Conservation (phyloP, 2,797 vertebrate species). For the Hydrolagus colliei region DNA sequence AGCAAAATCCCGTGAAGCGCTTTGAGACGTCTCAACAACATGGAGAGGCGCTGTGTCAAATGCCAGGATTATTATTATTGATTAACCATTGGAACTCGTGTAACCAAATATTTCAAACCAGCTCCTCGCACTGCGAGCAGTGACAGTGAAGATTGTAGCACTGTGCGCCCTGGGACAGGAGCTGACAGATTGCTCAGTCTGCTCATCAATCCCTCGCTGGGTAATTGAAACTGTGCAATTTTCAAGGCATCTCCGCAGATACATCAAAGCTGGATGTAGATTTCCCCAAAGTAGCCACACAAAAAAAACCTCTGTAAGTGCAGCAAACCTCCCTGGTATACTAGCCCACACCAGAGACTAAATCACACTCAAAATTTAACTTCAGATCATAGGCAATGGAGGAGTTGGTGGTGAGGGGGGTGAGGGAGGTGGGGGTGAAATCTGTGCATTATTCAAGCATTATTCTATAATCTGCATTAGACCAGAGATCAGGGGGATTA, state of each 20-base stretch:
- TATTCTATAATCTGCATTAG: not conserved
- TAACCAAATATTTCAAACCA: not conserved
- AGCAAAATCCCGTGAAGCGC: no score
- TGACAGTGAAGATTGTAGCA: no score
- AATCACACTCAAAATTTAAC: not conserved
- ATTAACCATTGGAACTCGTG: not conserved
- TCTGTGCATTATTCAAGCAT: not conserved
- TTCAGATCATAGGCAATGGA: not conserved
- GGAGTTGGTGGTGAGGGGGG: not conserved
- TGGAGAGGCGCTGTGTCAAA: no score
- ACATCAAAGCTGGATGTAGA: not conserved
- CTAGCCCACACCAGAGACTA: not conserved
- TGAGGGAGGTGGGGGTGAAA: not conserved
- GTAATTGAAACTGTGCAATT: not conserved
- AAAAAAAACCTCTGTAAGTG: not conserved
- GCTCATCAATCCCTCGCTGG: no score
- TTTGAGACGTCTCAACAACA: no score
- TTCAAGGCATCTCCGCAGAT: not conserved
- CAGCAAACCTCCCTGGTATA: not conserved
- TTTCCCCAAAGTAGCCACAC: not conserved
- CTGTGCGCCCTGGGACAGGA: no score
- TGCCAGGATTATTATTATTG: not conserved
- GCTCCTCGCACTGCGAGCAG: not conserved
- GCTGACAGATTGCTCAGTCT: no score
- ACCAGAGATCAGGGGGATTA: no score